phyloP scores from a whole-genome alignment of 2,797 vertebrate genomes.

The Chaunax sp. region DNA sequence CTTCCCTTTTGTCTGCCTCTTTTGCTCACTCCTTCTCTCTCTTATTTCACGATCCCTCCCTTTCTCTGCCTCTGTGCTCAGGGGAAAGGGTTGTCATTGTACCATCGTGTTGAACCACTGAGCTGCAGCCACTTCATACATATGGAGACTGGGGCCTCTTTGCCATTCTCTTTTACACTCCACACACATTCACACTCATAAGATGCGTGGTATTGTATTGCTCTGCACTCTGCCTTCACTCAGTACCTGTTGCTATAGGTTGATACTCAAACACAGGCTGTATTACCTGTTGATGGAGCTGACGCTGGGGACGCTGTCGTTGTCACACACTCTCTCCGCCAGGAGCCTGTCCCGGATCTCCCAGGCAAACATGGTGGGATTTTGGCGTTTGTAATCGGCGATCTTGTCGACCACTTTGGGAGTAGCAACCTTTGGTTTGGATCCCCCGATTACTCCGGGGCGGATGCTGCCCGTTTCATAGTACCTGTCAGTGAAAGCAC shows the following conservation, averaged over 20 bases:
- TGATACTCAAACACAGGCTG: conserved; percentile 26
- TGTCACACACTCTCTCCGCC: conserved; percentile 97
- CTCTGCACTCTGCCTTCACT: conserved; percentile 35
- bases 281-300: conserved; percentile 98
- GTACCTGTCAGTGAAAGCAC: conserved; percentile 84
- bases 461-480: conserved; percentile 99
- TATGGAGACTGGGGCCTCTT: conserved; percentile 80
- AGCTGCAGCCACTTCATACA: conserved; percentile 86
- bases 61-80: conserved; percentile 73
- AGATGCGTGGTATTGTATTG: conserved; percentile 40
- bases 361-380: conserved; percentile 99
- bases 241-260: conserved; percentile 60
- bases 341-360: conserved; percentile 98
- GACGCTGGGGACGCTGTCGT: conserved; percentile 98
- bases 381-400: conserved; percentile 99
- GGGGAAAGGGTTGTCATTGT: conserved; percentile 84
- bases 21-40: conserved; percentile 72
- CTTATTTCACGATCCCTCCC: conserved; percentile 71
- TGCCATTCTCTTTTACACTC: conserved; percentile 67
- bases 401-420: conserved; percentile 99
- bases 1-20: conserved; percentile 70
- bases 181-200: conserved; percentile 26
- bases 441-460: conserved; percentile 98
- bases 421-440: conserved; percentile 99
- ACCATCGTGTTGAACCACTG: conserved; percentile 85